Percentiles rank a stretch among this genome's conserved stretches.
These are phyloP conservation scores for Anisognathus igniventris DNA, from an alignment of 2,797 vertebrate genomes.

Conservation along the genomic window DNA sequence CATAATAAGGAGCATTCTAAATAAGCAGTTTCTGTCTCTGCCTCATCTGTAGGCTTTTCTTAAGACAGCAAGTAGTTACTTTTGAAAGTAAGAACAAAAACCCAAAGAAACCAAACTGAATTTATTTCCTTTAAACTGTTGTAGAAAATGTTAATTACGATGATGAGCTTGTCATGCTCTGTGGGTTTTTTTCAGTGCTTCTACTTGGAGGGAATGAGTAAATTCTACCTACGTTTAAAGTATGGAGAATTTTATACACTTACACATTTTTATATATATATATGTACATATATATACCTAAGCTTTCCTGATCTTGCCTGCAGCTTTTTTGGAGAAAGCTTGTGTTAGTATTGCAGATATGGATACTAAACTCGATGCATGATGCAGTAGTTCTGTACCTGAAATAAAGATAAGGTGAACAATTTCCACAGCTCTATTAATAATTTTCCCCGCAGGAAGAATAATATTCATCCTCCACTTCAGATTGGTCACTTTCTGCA, in stretches of 20 bases:
- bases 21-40: conserved; percentile 38
- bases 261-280: background rate
- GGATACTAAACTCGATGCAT: background rate
- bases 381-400: background rate
- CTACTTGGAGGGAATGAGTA: background rate
- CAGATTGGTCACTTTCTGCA: conserved; percentile 11
- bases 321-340: background rate
- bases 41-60: conserved; percentile 44
- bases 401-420: conserved; percentile 57
- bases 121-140: conserved; percentile 40
- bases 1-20: conserved; percentile 38
- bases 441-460: conserved; percentile 25
- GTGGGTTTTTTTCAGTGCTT: background rate
- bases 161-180: background rate
- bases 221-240: background rate
- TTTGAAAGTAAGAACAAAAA: conserved; percentile 46
- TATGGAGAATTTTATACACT: background rate
- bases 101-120: conserved; percentile 18
- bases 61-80: conserved; percentile 39
- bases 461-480: background rate
- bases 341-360: background rate
- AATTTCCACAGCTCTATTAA: background rate
- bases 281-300: background rate
- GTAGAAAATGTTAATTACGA: conserved; percentile 17
- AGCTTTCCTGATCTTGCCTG: background rate